Evolutionary conservation across 2,113 vertebrate species (phyloP).

Genomic region (Monarcha castaneiventris): DNA sequence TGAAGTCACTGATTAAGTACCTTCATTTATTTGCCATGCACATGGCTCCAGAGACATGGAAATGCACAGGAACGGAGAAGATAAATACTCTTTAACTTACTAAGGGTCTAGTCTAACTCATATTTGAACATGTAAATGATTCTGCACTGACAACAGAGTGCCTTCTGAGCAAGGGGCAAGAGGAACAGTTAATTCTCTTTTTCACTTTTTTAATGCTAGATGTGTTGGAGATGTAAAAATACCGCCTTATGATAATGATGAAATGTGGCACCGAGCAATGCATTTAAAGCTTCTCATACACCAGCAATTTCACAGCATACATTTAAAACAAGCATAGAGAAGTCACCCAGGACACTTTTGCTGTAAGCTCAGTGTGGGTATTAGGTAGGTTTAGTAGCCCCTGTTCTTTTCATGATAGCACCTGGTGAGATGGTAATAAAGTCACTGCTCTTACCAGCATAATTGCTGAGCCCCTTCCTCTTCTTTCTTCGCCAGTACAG

Average conservation of each 20-base stretch:
- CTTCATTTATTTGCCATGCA: neutral
- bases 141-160: neutral
- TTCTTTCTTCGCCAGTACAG: constrained; percentile 99
- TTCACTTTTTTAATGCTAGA: neutral
- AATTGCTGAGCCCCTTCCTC: constrained; percentile 99
- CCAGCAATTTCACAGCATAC: constrained; percentile 27
- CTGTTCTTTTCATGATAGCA: neutral
- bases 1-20: neutral
- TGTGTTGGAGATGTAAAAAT: constrained; percentile 22
- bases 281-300: constrained; percentile 47
- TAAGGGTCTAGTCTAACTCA: neutral
- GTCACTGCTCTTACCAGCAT: constrained; percentile 86
- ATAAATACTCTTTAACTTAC: neutral
- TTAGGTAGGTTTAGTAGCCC: neutral
- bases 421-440: constrained; percentile 1
- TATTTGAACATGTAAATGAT: neutral
- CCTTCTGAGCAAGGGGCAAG: neutral
- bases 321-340: constrained; percentile 24
- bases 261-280: constrained; percentile 13
- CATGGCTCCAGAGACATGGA: neutral
- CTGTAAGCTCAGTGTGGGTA: neutral
- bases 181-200: neutral
- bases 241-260: constrained; percentile 33
- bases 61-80: neutral
- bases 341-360: neutral